Evolutionary conservation across 2,113 vertebrate genomes (phyloP).

Genomic region (cattle (Bos taurus)): DNA sequence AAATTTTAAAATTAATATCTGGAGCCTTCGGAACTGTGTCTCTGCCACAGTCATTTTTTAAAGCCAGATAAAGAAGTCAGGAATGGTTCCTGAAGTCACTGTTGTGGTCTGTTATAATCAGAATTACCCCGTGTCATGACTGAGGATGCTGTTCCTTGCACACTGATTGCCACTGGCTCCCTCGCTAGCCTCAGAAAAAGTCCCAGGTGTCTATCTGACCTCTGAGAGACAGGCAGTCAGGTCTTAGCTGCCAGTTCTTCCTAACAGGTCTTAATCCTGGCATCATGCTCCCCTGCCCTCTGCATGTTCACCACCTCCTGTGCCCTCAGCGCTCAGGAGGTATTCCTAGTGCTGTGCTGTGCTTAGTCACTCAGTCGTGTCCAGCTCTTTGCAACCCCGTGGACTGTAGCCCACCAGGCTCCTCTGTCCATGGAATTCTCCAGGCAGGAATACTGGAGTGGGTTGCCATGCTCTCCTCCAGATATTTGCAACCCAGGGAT

Average conservation of each 20-base stretch:
- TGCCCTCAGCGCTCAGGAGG: not conserved
- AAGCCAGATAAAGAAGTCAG: slow-evolving; percentile 46
- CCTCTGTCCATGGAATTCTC: not conserved
- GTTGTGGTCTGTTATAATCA: not conserved
- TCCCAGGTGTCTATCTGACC: not conserved
- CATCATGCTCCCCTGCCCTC: not conserved
- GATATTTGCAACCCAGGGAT: not conserved
- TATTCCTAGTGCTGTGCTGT: not conserved
- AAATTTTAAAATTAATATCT: slow-evolving; percentile 62
- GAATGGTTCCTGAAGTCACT: not conserved
- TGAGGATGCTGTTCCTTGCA: not conserved
- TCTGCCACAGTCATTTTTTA: slow-evolving; percentile 36
- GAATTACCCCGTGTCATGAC: not conserved
- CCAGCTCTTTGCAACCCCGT: not conserved
- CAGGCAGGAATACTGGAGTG: not conserved
- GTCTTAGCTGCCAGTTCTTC: not conserved
- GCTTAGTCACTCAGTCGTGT: not conserved
- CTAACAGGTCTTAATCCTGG: not conserved
- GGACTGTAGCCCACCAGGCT: not conserved
- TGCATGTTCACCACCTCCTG: not conserved
- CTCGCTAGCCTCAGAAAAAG: not conserved
- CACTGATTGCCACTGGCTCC: not conserved
- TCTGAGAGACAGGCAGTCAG: not conserved
- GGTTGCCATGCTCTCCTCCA: not conserved
- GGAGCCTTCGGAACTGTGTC: not conserved